Conservation (phyloP, 2,797 vertebrate species). For the Australoheros facetus region DNA sequence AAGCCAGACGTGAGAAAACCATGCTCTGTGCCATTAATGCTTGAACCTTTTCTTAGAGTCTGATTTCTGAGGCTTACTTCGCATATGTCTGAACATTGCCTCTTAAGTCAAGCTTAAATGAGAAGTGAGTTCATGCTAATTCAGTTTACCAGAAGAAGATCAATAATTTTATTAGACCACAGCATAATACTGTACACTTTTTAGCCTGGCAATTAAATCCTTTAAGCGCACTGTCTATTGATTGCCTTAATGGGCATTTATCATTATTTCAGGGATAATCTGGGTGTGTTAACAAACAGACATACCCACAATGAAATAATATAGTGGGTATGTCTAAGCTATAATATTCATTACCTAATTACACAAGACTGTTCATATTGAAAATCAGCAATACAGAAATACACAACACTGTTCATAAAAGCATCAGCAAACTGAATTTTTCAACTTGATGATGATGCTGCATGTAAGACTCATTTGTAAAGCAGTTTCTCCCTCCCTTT, state of each 20-base stretch:
- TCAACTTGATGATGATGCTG: background rate
- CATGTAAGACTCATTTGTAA: background rate
- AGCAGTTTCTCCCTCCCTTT: background rate
- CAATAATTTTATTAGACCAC: background rate
- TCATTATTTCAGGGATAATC: background rate
- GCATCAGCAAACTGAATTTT: background rate
- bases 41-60: constrained; percentile 54
- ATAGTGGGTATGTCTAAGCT: background rate
- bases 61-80: constrained; percentile 11
- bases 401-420: background rate
- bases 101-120: constrained; percentile 17
- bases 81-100: background rate
- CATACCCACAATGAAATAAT: background rate
- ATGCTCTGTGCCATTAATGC: constrained; percentile 58
- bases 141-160: constrained; percentile 1
- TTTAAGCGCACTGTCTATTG: background rate
- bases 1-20: constrained; percentile 63
- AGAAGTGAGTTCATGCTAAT: background rate
- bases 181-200: background rate
- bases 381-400: background rate
- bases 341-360: background rate
- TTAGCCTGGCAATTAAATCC: background rate
- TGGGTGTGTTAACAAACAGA: background rate
- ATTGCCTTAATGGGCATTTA: background rate
- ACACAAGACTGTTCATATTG: background rate